Conservation (phyloP, 1,140 invertebrate species). For the Bombyx mandarina region DNA sequence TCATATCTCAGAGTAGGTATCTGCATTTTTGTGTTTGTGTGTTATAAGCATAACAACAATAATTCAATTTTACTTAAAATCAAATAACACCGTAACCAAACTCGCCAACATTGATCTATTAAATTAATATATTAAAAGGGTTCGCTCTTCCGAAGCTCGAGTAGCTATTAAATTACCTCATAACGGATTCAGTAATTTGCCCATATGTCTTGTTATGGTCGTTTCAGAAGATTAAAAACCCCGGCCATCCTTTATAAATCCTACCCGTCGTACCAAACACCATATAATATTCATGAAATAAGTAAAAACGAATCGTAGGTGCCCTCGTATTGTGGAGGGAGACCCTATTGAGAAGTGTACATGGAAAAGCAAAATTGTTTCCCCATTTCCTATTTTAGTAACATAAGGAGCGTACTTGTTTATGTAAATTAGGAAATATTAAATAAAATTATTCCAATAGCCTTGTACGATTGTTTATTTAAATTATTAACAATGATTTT, state of each 20-base stretch:
- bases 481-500: too few relatives aligned
- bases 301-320: constrained; percentile 44
- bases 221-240: constrained; percentile 60
- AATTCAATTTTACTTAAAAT: too few relatives aligned
- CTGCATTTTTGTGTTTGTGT: too few relatives aligned
- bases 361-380: too few relatives aligned
- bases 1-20: too few relatives aligned
- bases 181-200: constrained; percentile 63
- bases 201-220: constrained; percentile 64
- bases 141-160: constrained; percentile 39
- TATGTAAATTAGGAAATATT: too few relatives aligned
- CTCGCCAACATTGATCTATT: constrained; percentile 17
- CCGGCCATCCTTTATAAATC: constrained; percentile 61
- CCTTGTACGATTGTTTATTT: too few relatives aligned
- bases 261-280: constrained; percentile 39
- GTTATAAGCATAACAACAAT: too few relatives aligned
- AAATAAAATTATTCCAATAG: too few relatives aligned
- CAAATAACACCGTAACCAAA: too few relatives aligned
- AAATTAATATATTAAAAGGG: constrained; percentile 38
- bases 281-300: constrained; percentile 55
- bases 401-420: too few relatives aligned
- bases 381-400: too few relatives aligned
- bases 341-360: background rate
- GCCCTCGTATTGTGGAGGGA: constrained; percentile 34
- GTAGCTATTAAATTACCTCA: constrained; percentile 52